Evolutionary conservation across 2,113 vertebrate species (phyloP).

Genomic region (Lophochroa leadbeateri): DNA sequence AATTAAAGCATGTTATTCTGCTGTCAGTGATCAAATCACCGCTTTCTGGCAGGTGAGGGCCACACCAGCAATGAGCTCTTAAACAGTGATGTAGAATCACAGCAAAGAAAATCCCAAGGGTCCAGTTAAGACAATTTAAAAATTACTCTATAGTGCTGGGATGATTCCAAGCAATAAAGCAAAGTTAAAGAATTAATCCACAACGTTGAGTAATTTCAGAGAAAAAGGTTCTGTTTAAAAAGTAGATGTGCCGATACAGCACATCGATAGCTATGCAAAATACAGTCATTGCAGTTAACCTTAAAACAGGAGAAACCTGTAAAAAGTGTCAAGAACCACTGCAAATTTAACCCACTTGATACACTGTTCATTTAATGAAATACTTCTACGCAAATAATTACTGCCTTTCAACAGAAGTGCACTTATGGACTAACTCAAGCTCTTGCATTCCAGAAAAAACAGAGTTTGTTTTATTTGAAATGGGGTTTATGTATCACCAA

Average conservation of each 20-base stretch:
- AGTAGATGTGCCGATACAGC: background rate
- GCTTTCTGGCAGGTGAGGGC: background rate
- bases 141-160: background rate
- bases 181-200: background rate
- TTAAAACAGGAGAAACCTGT: background rate
- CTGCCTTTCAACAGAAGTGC: background rate
- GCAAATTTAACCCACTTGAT: background rate
- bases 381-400: background rate
- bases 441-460: background rate
- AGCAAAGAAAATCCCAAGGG: background rate
- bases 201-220: rapidly evolving
- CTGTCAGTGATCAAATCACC: background rate
- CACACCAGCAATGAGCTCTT: background rate
- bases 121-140: background rate
- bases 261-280: background rate
- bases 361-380: background rate
- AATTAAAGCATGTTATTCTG: background rate
- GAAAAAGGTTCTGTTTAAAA: background rate
- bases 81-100: background rate
- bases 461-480: background rate
- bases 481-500: background rate
- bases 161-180: background rate
- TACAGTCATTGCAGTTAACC: background rate
- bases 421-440: background rate
- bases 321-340: background rate